A percentile compares a stretch with the other conserved stretches of the same genome.
Conservation (phyloP, 2,113 vertebrate genomes). For the Heterotilapia buettikoferi region DNA sequence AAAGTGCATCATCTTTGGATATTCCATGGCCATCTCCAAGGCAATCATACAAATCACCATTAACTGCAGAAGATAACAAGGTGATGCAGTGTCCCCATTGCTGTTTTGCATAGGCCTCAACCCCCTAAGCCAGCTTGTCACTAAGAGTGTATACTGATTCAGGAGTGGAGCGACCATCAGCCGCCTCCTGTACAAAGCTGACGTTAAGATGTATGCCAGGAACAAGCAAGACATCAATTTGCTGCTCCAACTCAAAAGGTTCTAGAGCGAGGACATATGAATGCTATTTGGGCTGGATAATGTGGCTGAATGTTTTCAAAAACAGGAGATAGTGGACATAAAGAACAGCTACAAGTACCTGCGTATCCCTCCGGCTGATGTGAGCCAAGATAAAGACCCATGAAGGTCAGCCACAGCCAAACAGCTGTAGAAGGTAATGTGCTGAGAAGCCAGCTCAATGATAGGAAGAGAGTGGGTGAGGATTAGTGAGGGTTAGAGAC, state of each 20-base stretch:
- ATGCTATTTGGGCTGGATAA: not conserved
- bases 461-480: not conserved
- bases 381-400: not conserved
- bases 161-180: not conserved
- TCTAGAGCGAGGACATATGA: not conserved
- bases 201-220: not conserved
- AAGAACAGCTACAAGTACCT: not conserved
- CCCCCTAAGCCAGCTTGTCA: rapidly evolving
- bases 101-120: not conserved
- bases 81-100: not conserved
- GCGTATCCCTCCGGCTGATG: not conserved
- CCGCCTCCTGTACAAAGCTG: rapidly evolving
- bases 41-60: not conserved
- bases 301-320: not conserved
- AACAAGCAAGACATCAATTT: not conserved
- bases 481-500: not conserved
- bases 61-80: not conserved
- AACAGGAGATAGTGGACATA: not conserved
- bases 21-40: not conserved
- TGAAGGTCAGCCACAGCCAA: not conserved
- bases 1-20: not conserved
- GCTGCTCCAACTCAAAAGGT: not conserved
- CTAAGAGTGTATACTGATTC: not conserved
- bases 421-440: not conserved
- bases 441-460: not conserved